Evolutionary conservation across 2,113 vertebrate genomes (phyloP), one percentile per base, ranked within the genome.

Genomic region (Perca schrenkii): DNA sequence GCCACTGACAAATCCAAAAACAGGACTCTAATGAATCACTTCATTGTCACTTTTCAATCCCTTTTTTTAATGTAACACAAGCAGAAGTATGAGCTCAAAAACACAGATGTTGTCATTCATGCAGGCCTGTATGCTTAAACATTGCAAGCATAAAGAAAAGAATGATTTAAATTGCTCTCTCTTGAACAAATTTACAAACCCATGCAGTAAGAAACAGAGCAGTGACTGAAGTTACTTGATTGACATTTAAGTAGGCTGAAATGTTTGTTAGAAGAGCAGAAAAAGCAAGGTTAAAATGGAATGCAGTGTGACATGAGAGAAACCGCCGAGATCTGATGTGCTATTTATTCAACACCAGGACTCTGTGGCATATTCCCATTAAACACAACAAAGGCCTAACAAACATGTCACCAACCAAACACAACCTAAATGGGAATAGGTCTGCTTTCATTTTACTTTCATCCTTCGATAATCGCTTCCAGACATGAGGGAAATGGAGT

Each of bases 391-490:
- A 85, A 79, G 70, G 67, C 63, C 40, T 50, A 82, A 89, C 77
- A 87, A 93, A 79, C 40, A 75, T 88, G 77, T 86, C 85, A 83
- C 40, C 34, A 70, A 56, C 56, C 77, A 82, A 85, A 90, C 68
- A 62, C 64, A 82, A 60, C 64, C 57, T 67, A 74, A 88, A 93
- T 88, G 62, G 73, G 86, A 88, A 85, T 47, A 75, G 83, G 83
- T 73, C 79, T 62, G 53, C 65, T 90, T 81, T 82, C 53, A 89
- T 92, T 88, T 74, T 56, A 72, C 77, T 74, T 75, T 70, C 66
- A 84, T 79, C 88, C 82, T 80, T 57, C 13, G 7, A 85, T 76
- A 90, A 82, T 87, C 50, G 1, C 71, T 77, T 16, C 36, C 61
- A 86, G 77, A 73, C 83, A 78, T 67, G 74, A 69, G 72, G 56